phyloP scores from a whole-genome alignment of 2,113 vertebrate species.

The Hoplias malabaricus region DNA sequence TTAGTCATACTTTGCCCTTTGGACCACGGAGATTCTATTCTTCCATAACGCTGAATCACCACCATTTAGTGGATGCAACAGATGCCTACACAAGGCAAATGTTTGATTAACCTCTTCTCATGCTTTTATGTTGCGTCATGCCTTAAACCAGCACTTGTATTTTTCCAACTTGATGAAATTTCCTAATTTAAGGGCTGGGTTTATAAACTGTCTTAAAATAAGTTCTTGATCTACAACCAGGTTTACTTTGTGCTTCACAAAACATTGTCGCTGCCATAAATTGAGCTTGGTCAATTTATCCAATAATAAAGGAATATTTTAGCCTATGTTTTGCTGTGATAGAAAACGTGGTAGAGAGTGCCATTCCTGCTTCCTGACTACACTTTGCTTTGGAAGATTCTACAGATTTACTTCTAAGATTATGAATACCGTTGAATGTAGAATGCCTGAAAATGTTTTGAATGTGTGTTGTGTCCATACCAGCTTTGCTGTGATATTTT shows the following conservation, averaged over 20 bases:
- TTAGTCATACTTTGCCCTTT: slow-evolving; percentile 19
- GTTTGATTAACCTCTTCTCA: not conserved
- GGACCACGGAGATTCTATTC: not conserved
- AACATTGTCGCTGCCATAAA: too few relatives aligned
- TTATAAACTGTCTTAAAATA: not conserved
- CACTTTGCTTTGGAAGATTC: too few relatives aligned
- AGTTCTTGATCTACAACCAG: not conserved
- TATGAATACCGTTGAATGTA: too few relatives aligned
- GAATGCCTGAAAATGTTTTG: too few relatives aligned
- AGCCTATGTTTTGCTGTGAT: too few relatives aligned
- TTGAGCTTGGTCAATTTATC: too few relatives aligned
- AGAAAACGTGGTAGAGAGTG: too few relatives aligned
- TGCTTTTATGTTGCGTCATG: not conserved
- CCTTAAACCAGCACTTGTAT: not conserved
- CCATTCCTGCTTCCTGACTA: too few relatives aligned
- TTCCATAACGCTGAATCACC: slow-evolving; percentile 20
- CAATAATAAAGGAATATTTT: too few relatives aligned
- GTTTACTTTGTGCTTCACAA: not conserved
- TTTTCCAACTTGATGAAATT: not conserved
- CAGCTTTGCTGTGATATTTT: not conserved
- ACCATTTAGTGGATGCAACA: not conserved
- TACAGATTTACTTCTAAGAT: too few relatives aligned
- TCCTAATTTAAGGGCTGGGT: not conserved
- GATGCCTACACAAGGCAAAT: not conserved
- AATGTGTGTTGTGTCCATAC: too few relatives aligned